Percentiles rank a stretch among this genome's conserved stretches.
Evolutionary conservation across 2,113 vertebrate genomes (phyloP).

Genomic region (Trichechus manatus): DNA sequence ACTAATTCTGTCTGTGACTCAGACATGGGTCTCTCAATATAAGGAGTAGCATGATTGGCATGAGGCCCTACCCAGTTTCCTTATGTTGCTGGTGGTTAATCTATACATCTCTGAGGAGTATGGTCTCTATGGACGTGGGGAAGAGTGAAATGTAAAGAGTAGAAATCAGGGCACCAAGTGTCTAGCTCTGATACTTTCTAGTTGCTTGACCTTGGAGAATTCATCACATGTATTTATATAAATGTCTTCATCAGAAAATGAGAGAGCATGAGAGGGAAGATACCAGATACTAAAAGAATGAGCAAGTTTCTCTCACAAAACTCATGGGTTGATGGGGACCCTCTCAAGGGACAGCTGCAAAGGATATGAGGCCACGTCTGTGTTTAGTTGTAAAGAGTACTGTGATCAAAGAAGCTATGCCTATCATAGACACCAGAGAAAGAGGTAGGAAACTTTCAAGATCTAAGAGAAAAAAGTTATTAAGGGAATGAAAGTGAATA

Average conservation of each 20-base stretch:
- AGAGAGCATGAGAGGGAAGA: background rate
- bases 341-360: background rate
- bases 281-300: background rate
- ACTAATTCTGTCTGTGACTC: background rate
- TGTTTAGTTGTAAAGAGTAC: background rate
- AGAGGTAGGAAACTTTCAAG: background rate
- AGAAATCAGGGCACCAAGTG: background rate
- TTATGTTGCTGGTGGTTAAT: background rate
- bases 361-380: background rate
- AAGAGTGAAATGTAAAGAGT: background rate
- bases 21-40: background rate
- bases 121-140: background rate
- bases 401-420: background rate
- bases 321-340: background rate
- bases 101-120: background rate
- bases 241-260: background rate
- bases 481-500: background rate
- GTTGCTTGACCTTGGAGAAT: background rate
- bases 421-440: background rate
- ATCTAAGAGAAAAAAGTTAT: background rate
- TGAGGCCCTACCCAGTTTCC: background rate
- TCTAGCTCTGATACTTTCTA: background rate
- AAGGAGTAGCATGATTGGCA: background rate
- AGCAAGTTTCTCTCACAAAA: background rate
- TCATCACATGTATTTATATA: background rate